Conservation (phyloP, 2,113 vertebrate species). For the Balaenoptera acutorostrata region DNA sequence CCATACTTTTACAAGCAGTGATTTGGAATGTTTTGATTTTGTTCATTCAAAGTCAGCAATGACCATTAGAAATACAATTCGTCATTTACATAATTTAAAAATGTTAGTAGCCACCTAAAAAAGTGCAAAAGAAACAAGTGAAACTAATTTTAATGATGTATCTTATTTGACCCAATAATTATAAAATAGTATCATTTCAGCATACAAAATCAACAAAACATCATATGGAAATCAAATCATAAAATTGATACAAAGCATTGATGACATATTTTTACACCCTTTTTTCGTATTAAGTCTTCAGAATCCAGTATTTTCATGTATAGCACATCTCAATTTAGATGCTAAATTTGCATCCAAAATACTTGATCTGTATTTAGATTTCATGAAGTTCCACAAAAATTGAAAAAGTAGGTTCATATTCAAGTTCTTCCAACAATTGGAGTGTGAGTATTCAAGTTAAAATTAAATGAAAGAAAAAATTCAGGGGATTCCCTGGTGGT, state of each 20-base stretch:
- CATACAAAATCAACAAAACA: neutral
- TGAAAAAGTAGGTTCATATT: neutral
- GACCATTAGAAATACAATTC: neutral
- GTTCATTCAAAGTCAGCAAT: neutral
- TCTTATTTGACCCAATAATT: neutral
- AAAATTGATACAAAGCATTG: neutral
- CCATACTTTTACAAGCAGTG: neutral
- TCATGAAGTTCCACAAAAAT: neutral
- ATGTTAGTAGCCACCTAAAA: neutral
- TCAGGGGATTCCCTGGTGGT: no score
- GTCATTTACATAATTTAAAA: neutral
- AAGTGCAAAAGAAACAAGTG: neutral
- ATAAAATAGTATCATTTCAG: neutral
- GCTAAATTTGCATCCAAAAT: conserved; percentile 1
- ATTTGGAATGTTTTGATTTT: conserved; percentile 42
- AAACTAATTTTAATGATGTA: conserved; percentile 21
- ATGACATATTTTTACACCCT: neutral
- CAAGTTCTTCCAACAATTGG: neutral
- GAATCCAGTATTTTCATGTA: conserved; percentile 17
- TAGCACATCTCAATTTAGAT: neutral
- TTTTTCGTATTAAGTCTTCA: conserved; percentile 23
- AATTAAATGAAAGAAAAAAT: neutral
- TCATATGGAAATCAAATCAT: neutral
- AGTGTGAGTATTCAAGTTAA: neutral
- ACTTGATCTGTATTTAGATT: conserved; percentile 15